phyloP scores from a whole-genome alignment of 2,888 invertebrate genomes.

The Shargacucullia verbasci region DNA sequence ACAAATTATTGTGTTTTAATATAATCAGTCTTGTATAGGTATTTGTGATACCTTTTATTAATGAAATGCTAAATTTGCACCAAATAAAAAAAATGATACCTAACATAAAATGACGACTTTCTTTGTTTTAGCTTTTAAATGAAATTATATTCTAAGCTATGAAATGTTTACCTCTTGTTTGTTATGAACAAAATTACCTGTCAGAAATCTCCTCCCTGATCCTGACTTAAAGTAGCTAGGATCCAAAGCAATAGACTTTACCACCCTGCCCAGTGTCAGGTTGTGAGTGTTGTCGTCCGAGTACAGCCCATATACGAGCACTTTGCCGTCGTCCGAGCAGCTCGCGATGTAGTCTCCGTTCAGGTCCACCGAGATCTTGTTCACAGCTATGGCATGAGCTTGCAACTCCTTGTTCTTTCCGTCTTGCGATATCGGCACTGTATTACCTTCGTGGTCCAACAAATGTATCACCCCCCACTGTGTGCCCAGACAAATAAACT shows the following conservation, averaged over 20 bases:
- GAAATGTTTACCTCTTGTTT: background rate
- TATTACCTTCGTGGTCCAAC: conserved; percentile 97
- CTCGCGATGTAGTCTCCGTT: conserved; percentile 98
- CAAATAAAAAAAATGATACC: too few species aligned
- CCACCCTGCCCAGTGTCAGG: conserved; percentile 93
- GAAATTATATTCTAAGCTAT: too few species aligned
- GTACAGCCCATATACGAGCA: conserved; percentile 96
- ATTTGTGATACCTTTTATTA: too few species aligned
- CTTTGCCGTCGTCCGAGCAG: conserved; percentile 97
- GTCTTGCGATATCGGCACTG: conserved; percentile 87
- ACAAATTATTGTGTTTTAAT: too few species aligned
- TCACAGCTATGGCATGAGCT: conserved; percentile 96
- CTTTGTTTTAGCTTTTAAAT: too few species aligned
- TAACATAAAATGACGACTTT: too few species aligned
- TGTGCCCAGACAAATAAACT: conserved; percentile 98
- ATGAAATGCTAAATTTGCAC: too few species aligned
- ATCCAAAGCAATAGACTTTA: conserved; percentile 96
- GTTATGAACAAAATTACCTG: conserved; percentile 75
- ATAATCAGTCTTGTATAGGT: too few species aligned
- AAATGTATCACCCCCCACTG: conserved; percentile 97
- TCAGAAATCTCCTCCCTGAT: conserved; percentile 94
- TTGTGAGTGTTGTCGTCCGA: conserved; percentile 94
- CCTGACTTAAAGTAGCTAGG: conserved; percentile 93
- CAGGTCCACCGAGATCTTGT: conserved; percentile 97
- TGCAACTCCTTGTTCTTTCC: conserved; percentile 92